These are phyloP conservation scores for Myiopsitta monachus DNA, from an alignment of 2,113 vertebrate genomes.

Conservation along the genomic window DNA sequence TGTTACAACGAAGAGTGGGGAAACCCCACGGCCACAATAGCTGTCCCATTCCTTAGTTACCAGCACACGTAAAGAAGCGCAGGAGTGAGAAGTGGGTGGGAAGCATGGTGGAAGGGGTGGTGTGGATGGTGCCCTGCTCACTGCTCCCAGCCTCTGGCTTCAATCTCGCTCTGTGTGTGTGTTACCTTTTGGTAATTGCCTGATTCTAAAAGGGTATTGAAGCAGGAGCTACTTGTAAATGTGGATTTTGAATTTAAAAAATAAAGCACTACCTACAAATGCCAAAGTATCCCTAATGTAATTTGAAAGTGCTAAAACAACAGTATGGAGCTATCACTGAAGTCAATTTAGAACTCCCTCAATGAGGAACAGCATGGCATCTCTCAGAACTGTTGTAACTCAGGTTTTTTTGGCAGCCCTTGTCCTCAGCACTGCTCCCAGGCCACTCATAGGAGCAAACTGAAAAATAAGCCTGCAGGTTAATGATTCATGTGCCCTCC, in stretches of 20 bases:
- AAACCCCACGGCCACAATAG: neutral
- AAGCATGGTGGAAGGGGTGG: neutral
- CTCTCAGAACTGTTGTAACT: neutral
- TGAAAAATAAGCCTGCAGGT: neutral
- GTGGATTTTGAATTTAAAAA: neutral
- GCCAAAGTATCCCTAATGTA: neutral
- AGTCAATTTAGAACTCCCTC: neutral
- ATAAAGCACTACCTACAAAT: neutral
- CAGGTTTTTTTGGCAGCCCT: neutral
- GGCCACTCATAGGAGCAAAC: neutral
- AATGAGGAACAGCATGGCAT: neutral
- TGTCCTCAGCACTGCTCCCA: neutral
- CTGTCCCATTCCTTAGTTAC: neutral
- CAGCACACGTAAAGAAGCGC: fast-evolving
- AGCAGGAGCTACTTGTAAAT: neutral
- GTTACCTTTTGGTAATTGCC: neutral
- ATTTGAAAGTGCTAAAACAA: neutral
- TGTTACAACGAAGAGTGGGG: neutral
- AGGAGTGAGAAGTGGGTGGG: neutral
- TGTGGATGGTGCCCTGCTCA: neutral
- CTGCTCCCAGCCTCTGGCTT: neutral
- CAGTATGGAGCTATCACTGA: neutral
- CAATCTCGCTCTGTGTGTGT: neutral
- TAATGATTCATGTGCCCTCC: neutral
- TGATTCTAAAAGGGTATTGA: neutral